Evolutionary conservation across 2,797 vertebrate genomes (phyloP).

Genomic region (Epinephelus malabaricus): DNA sequence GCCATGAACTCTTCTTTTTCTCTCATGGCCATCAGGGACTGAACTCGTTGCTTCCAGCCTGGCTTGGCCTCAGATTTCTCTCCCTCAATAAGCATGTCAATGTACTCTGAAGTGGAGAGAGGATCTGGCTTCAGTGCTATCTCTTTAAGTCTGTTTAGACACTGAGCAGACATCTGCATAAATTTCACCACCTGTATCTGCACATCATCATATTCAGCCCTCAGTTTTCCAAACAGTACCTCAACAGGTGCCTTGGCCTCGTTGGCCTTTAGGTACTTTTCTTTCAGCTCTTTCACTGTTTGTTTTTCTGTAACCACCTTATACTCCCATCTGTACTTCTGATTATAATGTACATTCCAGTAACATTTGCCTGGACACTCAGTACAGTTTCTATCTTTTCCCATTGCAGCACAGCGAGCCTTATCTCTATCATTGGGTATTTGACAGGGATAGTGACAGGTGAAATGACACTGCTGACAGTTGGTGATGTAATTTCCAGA

Average conservation of each 20-base stretch:
- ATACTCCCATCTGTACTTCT: slow-evolving; percentile 17
- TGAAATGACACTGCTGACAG: too few species aligned
- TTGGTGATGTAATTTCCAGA: too few species aligned
- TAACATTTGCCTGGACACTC: too few species aligned
- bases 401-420: too few species aligned
- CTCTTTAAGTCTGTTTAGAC: slow-evolving; percentile 51
- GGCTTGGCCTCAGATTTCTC: slow-evolving; percentile 4
- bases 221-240: background rate
- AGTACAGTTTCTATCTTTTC: too few species aligned
- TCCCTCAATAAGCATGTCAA: slow-evolving; percentile 57
- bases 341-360: too few species aligned
- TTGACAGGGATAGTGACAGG: too few species aligned
- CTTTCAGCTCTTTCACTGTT: slow-evolving; percentile 48
- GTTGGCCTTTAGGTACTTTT: slow-evolving; percentile 16
- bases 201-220: background rate
- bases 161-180: background rate
- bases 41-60: slow-evolving; percentile 36
- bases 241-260: background rate
- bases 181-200: background rate
- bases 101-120: slow-evolving; percentile 57
- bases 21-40: slow-evolving; percentile 15
- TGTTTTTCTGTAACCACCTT: slow-evolving; percentile 10
- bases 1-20: background rate
- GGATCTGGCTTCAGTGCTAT: slow-evolving; percentile 62
- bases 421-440: too few species aligned